Evolutionary conservation across 2,888 invertebrate genomes (phyloP).

Genomic region (Mythimna ferrago): DNA sequence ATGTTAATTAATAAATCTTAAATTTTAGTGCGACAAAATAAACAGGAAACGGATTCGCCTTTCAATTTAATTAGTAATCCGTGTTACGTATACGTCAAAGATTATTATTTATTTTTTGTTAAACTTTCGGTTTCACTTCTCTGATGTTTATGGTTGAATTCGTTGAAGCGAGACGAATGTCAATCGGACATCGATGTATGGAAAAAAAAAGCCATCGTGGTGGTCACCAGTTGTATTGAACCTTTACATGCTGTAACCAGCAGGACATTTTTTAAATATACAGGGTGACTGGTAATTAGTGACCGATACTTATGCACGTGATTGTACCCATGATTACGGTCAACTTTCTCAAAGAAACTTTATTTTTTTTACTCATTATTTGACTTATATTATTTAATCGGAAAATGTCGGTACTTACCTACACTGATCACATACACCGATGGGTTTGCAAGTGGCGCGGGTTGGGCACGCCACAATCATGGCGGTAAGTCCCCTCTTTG

Average conservation of each 20-base stretch:
- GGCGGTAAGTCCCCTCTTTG: too few relatives aligned
- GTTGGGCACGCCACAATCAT: too few relatives aligned
- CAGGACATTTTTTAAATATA: too few relatives aligned
- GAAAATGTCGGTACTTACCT: too few relatives aligned
- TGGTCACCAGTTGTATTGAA: neutral
- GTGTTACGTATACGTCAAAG: constrained; percentile 40
- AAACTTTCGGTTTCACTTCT: constrained; percentile 51
- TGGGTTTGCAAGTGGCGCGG: too few relatives aligned
- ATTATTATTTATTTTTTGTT: constrained; percentile 29
- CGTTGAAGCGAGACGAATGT: constrained; percentile 8
- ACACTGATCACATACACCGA: too few relatives aligned
- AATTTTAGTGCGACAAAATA: constrained; percentile 44
- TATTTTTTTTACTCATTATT: too few relatives aligned
- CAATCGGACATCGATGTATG: neutral
- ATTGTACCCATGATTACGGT: too few relatives aligned
- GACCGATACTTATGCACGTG: too few relatives aligned
- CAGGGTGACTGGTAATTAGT: too few relatives aligned
- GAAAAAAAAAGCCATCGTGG: neutral
- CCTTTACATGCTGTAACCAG: neutral
- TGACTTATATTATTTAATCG: too few relatives aligned
- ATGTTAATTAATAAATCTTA: constrained; percentile 47
- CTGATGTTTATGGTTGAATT: constrained; percentile 6
- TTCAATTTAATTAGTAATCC: constrained; percentile 50
- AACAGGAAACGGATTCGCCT: constrained; percentile 63
- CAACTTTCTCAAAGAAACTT: too few relatives aligned